Evolutionary conservation across 2,797 vertebrate genomes (phyloP), one percentile per base, ranked within the genome.

Genomic region (Anisognathus igniventris): DNA sequence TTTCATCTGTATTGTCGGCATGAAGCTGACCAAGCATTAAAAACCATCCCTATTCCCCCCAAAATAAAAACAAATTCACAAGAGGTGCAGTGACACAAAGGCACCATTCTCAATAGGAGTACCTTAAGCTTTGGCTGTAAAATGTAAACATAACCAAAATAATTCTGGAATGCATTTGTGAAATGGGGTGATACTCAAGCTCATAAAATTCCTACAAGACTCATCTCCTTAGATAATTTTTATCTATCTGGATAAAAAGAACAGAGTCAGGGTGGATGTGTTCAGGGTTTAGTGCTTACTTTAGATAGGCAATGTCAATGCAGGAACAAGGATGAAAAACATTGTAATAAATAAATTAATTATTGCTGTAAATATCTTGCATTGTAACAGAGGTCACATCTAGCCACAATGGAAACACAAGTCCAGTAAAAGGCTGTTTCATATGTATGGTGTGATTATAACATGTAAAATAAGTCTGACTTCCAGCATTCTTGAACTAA

Each of bases 31-130:
- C 22, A 30, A 35, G 51, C 40, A 23, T 81, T 94, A 95, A 91
- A 87, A 87, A 28, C 35, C 28, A 27, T 78, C 67, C 35, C n/a
- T 84, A 39, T 37, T 25, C 13, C 40, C 54, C 51, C 35, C 27
- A 81, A 74, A 90, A 72, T 56, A 84, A 77, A 91, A 93, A 27
- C 56, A 89, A 73, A 81, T 83, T 79, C 87, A 88, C 81, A 78
- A 47, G 81, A 90, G 92, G 76, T 91, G 58, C 33, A 39, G 24
- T 77, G 86, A 70, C 50, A 58, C 11, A 53, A 92, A 94, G 71
- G 57, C 60, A 61, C 57, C 25, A 44, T 85, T 83, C 58, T 81
- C 3, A 0, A 12, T 28, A 61, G 51, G 83, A 88, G 44, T 16
- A 77, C 54, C 57, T 76, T 37, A 80, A 76, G 7, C 23, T 78